Percentiles rank a stretch among this genome's conserved stretches.
These are phyloP conservation scores for Leptopilina syphax DNA, from an alignment of 2,888 invertebrate species.

Conservation along the genomic window DNA sequence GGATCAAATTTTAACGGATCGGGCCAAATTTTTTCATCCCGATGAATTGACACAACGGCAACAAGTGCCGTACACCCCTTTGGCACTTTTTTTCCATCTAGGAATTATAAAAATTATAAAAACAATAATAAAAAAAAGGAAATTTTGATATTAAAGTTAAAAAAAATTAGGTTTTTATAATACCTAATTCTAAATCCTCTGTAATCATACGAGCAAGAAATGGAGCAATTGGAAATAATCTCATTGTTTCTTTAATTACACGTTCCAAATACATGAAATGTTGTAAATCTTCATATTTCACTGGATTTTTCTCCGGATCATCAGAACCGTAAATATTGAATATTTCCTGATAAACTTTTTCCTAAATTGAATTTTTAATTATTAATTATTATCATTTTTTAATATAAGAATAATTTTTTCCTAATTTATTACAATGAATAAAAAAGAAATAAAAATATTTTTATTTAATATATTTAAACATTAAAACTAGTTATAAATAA, in stretches of 20 bases:
- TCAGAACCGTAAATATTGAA: neutral
- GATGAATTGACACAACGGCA: neutral
- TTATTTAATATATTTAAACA: too few relatives aligned
- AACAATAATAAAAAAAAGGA: too few relatives aligned
- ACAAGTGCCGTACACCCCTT: neutral
- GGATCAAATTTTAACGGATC: conserved; percentile 1
- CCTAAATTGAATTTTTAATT: neutral
- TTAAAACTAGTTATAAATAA: too few relatives aligned
- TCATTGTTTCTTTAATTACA: conserved; percentile 13
- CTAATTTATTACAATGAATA: neutral
- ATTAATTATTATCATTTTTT: too few relatives aligned
- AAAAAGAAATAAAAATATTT: too few relatives aligned
- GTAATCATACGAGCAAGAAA: neutral
- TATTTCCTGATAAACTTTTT: conserved; percentile 1
- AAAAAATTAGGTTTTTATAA: too few relatives aligned
- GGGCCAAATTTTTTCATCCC: neutral
- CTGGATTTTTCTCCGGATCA: conserved; percentile 20
- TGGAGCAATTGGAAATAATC: neutral
- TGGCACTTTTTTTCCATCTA: neutral
- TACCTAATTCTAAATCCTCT: neutral
- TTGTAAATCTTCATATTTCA: conserved; percentile 18
- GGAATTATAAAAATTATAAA: neutral
- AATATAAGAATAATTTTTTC: too few relatives aligned
- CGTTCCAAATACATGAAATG: conserved; percentile 1
- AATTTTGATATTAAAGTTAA: too few relatives aligned